Evolutionary conservation across 53 echinoderm and acorn worm genomes (phyloP), one percentile per base, ranked within the genome.

Genomic region (Stichopus horrens): DNA sequence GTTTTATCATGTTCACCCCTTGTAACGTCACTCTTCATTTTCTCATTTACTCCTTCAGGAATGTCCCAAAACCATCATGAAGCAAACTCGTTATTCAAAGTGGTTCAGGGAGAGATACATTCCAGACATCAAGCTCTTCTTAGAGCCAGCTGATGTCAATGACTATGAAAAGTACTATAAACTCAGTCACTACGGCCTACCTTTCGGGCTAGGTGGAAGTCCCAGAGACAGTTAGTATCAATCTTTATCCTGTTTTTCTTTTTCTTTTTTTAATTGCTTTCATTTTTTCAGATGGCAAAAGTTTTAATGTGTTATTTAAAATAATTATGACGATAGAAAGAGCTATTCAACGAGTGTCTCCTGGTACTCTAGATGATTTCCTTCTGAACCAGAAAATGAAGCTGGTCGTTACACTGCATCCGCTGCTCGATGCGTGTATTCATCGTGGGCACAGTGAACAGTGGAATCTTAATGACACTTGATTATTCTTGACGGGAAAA

Each of bases 21-120:
- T 3, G 71, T 68, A 37, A 37, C 37, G 9, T 75, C 16, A 18
- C 8, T 18, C 3, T 75, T 75, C 8, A 75, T 11, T 75, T 37
- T 22, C 37, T 22, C n/a, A 21, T 75, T 22, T 18, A 75, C 8
- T 18, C 21, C 10, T 75, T 75, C 86, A 96, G 97, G 56, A 86
- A 57, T 98, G 98, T 86, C 92, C 94, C 8, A 98, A 94, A 77
- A 96, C 94, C 5, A 84, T 92, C 8, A 86, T 87, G 57, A 92
- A 94, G 18, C 57, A 92, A 20, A 86, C 92, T 80, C 93, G 94
- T 75, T 92, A 93, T 75, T 94, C 94, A 73, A 91, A 88, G 75
- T 98, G 96, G 98, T 96, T 98, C 13, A 80, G 90, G 9, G 88
- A 91, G 21, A 79, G 94, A 9, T 98, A 96, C 76, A 88, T 87